Base-by-base conservation (phyloP, 2,797 vertebrate genomes). In the Tapera naevia region DNA sequence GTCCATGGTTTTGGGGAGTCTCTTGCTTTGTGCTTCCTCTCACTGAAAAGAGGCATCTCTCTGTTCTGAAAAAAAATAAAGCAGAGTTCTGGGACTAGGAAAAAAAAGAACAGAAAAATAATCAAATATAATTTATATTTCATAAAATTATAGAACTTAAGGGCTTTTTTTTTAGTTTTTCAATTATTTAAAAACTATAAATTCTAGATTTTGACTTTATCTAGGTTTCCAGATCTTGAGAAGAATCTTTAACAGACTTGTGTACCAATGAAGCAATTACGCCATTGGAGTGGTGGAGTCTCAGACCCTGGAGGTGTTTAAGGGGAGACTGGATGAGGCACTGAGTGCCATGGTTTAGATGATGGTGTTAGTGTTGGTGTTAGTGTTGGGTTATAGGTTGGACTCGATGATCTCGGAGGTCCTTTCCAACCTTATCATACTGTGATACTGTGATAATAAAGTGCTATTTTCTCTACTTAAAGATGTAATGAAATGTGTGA, bases 21-120 rank as follows among this genome's bases (percentile, higher is more conserved):
- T 61, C 6, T 79, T 73, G 23, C 30, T 86, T 86, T 9, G 9
- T 71, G 33, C 17, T 48, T 84, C 5, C 4, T 91, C 15, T 72
- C 30, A 23, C 11, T 50, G 70, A 74, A 64, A 39, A 66, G 51
- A 17, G 9, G 9, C 8, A n/a, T 56, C 2, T 53, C n/a, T 78
- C 43, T 71, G 6, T 67, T 89, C 30, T 69, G 17, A 82, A 57
- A 45, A 69, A 50, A 27, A 17, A 6, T 54, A 5, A 93, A 86
- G 17, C 1, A 1, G 78, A 19, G 3, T 37, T 88, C 2, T 27
- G 11, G 10, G 1, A 5, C 27, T 30, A 39, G 13, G 41, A 22
- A 51, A 43, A 12, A 80, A 51, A 37, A 28, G n/a, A n/a, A 41
- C 0, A 1, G 15, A 45, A n/a, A 51, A 76, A 17, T 19, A 25